Evolutionary conservation across 2,797 vertebrate species (phyloP), one percentile per base, ranked within the genome.

Genomic region (Sebastes hubbsi): DNA sequence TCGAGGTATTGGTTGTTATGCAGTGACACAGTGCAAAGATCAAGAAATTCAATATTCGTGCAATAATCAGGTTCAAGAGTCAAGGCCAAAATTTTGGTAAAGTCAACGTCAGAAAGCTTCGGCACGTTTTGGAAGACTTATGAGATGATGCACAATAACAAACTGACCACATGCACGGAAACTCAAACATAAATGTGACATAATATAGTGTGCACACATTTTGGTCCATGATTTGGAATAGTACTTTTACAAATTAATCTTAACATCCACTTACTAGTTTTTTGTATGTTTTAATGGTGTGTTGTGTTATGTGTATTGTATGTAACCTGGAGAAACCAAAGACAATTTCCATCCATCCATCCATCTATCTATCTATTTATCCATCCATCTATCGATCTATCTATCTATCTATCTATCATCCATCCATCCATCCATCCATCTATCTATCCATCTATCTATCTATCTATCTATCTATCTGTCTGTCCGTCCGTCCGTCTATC

Each of bases 1-100:
- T 86, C 1, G 38, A 82, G 85, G 79, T 81, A 80, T 64, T 73
- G 29, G 22, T 78, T 82, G 78, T 82, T 38, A 66, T 38, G 29
- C 54, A 52, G 75, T 38, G 52, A 30, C 66, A 56, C 13, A 20
- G 24, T 55, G 38, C 42, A 83, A 81, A 70, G 42, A 77, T 68
- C 4, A 76, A 29, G n/a, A 74, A 77, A 30, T 69, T 14, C 56
- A 80, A 60, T 24, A 58, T 54, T 72, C 77, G 36, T 73, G 34
- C 74, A 90, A 78, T 72, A 52, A 52, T 52, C 52, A 72, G 65
- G 32, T 79, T 75, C 55, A 62, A 58, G 1, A 12, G 56, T 81
- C 75, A 76, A 71, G 60, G 63, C 52, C 60, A 59, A 49, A n/a
- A 22, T n/a, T 18, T 70, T 49, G 4, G 30, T 49, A 3, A 32